These are phyloP conservation scores for Lamellibrachia satsuma DNA, from an alignment of 2,888 invertebrate genomes.

Conservation along the genomic window DNA sequence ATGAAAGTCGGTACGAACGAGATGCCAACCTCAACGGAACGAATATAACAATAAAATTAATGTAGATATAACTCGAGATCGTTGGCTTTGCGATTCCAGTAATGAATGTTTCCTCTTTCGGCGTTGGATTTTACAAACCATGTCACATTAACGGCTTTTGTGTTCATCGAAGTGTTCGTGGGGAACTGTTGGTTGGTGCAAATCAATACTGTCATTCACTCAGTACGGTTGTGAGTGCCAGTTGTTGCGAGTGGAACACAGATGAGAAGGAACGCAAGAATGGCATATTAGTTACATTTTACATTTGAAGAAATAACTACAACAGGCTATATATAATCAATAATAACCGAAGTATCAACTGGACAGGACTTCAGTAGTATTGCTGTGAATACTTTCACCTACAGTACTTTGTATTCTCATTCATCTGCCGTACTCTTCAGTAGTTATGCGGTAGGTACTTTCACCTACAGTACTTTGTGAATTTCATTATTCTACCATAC, in stretches of 20 bases:
- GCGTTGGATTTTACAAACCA: neutral
- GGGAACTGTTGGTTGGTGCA: neutral
- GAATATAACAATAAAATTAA: neutral
- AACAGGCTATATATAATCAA: no score
- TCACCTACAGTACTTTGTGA: no score
- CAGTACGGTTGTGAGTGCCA: neutral
- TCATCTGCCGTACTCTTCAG: no score
- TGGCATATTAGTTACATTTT: neutral
- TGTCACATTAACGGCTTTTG: neutral
- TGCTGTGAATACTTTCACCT: no score
- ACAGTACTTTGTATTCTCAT: no score
- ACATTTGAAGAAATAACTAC: neutral
- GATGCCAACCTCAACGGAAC: neutral
- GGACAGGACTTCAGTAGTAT: no score
- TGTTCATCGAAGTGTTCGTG: neutral
- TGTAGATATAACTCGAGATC: neutral
- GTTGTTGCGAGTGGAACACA: neutral
- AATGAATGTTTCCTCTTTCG: neutral
- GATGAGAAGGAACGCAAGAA: neutral
- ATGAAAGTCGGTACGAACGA: neutral
- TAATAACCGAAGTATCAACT: no score
- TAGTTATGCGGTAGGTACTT: no score
- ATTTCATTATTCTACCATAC: no score
- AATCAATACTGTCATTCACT: neutral
- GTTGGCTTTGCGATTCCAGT: neutral